phyloP scores from a whole-genome alignment of 2,888 invertebrate genomes.

The Diarsia brunnea region DNA sequence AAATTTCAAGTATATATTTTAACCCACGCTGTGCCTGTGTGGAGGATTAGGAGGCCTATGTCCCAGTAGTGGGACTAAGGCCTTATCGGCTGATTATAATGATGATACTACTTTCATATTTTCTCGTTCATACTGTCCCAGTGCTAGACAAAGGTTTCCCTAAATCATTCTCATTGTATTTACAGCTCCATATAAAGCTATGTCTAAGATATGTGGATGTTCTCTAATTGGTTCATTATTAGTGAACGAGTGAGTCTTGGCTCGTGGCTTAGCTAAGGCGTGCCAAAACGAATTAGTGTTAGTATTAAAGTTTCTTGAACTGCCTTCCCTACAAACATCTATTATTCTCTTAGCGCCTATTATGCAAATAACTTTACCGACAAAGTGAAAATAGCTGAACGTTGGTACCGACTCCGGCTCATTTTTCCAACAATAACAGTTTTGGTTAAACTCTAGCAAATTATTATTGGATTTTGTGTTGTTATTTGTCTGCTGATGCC shows the following conservation, averaged over 20 bases:
- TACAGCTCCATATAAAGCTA: neutral
- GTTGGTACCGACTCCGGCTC: neutral
- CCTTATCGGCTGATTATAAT: too few species aligned
- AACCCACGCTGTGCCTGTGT: neutral
- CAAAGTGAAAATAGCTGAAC: neutral
- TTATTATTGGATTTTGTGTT: neutral
- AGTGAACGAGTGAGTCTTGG: slow-evolving; percentile 5
- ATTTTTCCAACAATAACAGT: neutral
- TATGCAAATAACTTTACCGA: slow-evolving; percentile 6
- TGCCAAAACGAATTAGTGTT: slow-evolving; percentile 20
- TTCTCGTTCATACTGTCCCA: neutral
- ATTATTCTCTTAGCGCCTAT: neutral
- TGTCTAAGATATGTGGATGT: neutral
- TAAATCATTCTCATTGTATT: neutral
- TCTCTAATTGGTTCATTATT: slow-evolving; percentile 18
- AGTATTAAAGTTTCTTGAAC: slow-evolving; percentile 9
- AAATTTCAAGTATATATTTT: neutral
- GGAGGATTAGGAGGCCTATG: neutral
- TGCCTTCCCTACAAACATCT: neutral
- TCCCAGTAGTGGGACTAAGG: neutral
- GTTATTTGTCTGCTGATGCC: neutral
- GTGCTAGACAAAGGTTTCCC: neutral
- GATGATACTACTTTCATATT: too few species aligned
- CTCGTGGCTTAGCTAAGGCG: neutral
- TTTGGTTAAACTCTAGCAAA: neutral